Base-by-base conservation (phyloP, 1,140 invertebrate genomes). In the Pissodes strobi region DNA sequence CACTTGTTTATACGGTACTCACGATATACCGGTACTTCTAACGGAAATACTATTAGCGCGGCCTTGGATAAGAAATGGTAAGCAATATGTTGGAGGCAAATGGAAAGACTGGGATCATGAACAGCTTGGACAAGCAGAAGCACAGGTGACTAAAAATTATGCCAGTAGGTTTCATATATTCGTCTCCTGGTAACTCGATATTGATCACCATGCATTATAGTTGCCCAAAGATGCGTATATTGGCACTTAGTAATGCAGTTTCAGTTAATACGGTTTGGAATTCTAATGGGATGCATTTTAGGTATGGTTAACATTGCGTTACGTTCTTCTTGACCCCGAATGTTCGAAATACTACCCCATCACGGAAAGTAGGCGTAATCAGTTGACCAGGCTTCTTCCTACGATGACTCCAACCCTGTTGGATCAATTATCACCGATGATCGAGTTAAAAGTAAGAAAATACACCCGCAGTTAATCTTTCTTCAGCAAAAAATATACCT, bases 1-100 rank as follows among this genome's bases (percentile, higher is more conserved):
- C 5, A 85, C 84, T 2, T 81, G 87, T 27, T 74, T 92, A 64
- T 82, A 89, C 51, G 79, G 81, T 34, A 85, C 81, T 1, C 86
- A 90, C 60, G 90, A 92, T 72, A 78, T 90, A 27, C 90, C 90
- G 0, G 86, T 90, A 65, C 76, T 93, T 15, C 80, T 92, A 23
- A 81, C 79, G 17, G 86, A 91, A 71, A 74, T 93, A 3, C 78
- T 92, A 19, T 76, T 86, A 68, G 76, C 78, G 25, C 80, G 84
- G 64, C 90, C 90, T 0, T 93, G 91, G 91, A 81, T 78, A 43
- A 84, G 82, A 68, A 72, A 76, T n/a, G 81, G 66, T 73, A 83
- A 55, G 79, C 83, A 64, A 82, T 86, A 65, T 79, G 80, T 18
- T 22, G 82, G 83, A 51, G 86, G 86, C 38, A 85, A 84, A 61